Evolutionary conservation across 2,113 vertebrate genomes (phyloP).

Genomic region (Clarias macrocephalus): DNA sequence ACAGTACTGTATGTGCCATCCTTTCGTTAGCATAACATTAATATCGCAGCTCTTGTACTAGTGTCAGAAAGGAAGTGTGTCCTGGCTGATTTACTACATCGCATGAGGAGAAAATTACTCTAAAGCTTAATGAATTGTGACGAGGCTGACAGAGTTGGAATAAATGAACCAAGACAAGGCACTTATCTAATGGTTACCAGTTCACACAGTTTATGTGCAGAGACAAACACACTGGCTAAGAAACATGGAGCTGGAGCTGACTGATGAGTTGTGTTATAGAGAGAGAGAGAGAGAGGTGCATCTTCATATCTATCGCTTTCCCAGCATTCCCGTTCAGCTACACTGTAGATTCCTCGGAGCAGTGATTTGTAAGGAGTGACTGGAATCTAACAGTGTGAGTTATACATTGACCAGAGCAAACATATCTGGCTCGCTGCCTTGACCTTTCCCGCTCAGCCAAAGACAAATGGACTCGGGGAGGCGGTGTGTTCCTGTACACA

Average conservation of each 20-base stretch:
- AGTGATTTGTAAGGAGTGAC: slow-evolving; percentile 44
- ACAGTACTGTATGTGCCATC: neutral
- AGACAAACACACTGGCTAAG: neutral
- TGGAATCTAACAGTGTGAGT: slow-evolving; percentile 42
- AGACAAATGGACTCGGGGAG: slow-evolving; percentile 49
- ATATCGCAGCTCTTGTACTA: neutral
- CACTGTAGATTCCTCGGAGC: neutral
- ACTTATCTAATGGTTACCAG: neutral
- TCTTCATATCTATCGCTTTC: neutral
- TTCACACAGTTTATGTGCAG: neutral
- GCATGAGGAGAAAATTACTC: neutral
- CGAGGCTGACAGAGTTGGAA: neutral
- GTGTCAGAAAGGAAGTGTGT: neutral
- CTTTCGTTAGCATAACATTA: neutral
- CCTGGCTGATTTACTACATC: neutral
- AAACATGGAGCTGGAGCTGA: neutral
- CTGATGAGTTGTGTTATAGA: neutral
- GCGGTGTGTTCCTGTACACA: slow-evolving; percentile 12
- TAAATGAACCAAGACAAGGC: neutral
- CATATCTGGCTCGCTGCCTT: slow-evolving; percentile 54
- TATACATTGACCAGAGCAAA: slow-evolving; percentile 69
- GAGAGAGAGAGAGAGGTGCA: neutral
- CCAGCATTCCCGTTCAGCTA: neutral
- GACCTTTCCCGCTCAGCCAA: slow-evolving; percentile 57
- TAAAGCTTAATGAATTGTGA: neutral